These are phyloP conservation scores for Athene noctua DNA, from an alignment of 2,113 vertebrate species.

Conservation along the genomic window DNA sequence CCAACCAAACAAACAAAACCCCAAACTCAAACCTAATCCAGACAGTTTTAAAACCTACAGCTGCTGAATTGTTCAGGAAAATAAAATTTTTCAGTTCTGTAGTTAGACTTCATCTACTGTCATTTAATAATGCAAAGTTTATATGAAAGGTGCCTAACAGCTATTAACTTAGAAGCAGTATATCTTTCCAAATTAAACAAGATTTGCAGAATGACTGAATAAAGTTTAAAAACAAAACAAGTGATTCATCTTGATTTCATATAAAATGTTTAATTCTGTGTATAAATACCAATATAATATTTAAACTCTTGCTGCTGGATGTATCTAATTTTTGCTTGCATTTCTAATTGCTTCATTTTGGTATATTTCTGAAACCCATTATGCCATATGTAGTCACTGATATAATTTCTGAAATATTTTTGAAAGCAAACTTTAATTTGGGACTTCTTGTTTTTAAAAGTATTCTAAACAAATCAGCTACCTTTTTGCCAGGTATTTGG, in stretches of 20 bases:
- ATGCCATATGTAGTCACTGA: constrained; percentile 22
- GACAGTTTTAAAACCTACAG: constrained; percentile 55
- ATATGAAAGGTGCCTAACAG: constrained; percentile 66
- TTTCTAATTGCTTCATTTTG: constrained; percentile 50
- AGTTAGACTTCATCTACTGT: constrained; percentile 42
- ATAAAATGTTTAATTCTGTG: neutral
- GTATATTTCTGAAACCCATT: constrained; percentile 29
- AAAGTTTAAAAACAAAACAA: neutral
- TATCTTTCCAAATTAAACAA: constrained; percentile 37
- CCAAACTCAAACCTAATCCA: neutral
- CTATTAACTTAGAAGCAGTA: constrained; percentile 34
- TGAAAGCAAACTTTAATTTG: constrained; percentile 2
- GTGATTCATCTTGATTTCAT: neutral
- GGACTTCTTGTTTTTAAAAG: neutral
- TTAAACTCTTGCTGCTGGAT: constrained; percentile 2
- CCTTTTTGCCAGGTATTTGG: constrained; percentile 44
- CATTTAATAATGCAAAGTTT: constrained; percentile 38
- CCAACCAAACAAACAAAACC: neutral
- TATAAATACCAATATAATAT: neutral
- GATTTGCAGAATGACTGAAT: neutral
- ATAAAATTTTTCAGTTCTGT: constrained; percentile 32
- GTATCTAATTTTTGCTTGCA: constrained; percentile 4
- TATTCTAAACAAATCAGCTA: neutral
- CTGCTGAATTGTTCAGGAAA: constrained; percentile 63
- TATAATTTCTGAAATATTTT: constrained; percentile 25